Evolutionary conservation across 2,797 vertebrate species (phyloP).

Genomic region (Peromyscus eremicus): DNA sequence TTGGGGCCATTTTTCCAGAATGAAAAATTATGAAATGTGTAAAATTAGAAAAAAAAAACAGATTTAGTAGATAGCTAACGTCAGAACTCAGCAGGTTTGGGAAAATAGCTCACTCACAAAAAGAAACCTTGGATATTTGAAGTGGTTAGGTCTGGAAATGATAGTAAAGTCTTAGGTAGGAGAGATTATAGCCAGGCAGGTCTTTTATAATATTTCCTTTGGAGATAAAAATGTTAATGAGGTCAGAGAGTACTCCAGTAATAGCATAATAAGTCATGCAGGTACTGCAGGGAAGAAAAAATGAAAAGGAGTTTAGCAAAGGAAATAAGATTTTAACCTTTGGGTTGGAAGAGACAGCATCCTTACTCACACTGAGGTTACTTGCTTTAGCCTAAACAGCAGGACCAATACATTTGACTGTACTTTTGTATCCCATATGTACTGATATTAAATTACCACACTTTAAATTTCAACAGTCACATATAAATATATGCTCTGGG

Average conservation of each 20-base stretch:
- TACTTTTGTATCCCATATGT: conserved; percentile 59
- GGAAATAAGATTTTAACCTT: conserved; percentile 65
- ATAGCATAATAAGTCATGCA: conserved; percentile 60
- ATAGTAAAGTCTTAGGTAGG: conserved; percentile 64
- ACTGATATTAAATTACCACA: conserved; percentile 76
- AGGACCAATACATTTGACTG: conserved; percentile 76
- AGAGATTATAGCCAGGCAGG: conserved; percentile 78
- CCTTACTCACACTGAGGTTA: conserved; percentile 64
- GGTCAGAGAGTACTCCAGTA: conserved; percentile 71
- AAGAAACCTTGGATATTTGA: conserved; percentile 25
- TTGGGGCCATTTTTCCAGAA: conserved; percentile 49
- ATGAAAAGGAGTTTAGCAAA: conserved; percentile 82
- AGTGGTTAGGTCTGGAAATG: conserved; percentile 48
- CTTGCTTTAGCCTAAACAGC: conserved; percentile 69
- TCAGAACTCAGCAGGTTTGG: conserved; percentile 66
- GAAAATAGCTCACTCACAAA: conserved; percentile 9
- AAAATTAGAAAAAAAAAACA: conserved; percentile 60
- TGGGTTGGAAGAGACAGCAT: conserved; percentile 62
- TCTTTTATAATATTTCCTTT: conserved; percentile 25
- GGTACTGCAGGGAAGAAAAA: conserved; percentile 55
- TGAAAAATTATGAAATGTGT: conserved; percentile 50
- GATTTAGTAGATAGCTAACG: conserved; percentile 25
- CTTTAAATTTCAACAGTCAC: conserved; percentile 73
- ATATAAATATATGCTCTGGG: conserved; percentile 52
- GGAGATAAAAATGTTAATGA: conserved; percentile 78